Base-by-base conservation (phyloP, 1,140 invertebrate genomes). In the Bactericera cockerelli region DNA sequence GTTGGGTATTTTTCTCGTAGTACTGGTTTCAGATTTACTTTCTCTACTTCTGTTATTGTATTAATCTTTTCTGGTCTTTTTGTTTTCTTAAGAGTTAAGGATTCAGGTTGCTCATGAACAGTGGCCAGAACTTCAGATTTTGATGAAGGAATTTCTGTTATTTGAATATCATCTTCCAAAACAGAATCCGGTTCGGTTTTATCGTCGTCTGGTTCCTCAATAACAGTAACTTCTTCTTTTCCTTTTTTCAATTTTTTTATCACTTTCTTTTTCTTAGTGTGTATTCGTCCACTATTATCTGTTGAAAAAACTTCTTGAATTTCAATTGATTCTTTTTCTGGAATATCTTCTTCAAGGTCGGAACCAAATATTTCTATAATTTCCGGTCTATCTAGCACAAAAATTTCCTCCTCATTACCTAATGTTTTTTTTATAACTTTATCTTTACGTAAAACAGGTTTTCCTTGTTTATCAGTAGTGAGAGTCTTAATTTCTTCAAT, bases 21-120 rank as follows among this genome's bases (percentile, higher is more conserved):
- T 61, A 42, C 62, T 42, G 54, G 1, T 26, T 56, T 36, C 21
- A 25, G 39, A 58, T 58, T 62, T 25, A 60, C 60, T 28, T 13
- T 65, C 62, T 62, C n/a, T 59, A 61, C 22, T 62, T 58, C 14
- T 63, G 65, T 11, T 2, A 62, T 60, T 14, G 65, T 57, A 65
- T 56, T 65, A 62, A 19, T 72, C 67, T 39, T 16, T 6, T 16
- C 14, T 4, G 33, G 28, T 66, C 55, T 59, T 60, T 54, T 26
- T 22, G 25, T 42, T 33, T 58, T 55, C 33, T 56, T 55, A 14
- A 49, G 42, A 8, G n/a, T 6, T 49, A 49, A 6, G n/a, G 31
- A 28, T 25, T 53, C 38, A 22, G 39, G 13, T 56, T 60, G 56
- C 21, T 28, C 49, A 31, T 60, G 2, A 19, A 56, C 24, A 22